Percentiles rank a stretch among this genome's conserved stretches.
Evolutionary conservation across 2,888 invertebrate species (phyloP).

Genomic region (Microplitis manilae): DNA sequence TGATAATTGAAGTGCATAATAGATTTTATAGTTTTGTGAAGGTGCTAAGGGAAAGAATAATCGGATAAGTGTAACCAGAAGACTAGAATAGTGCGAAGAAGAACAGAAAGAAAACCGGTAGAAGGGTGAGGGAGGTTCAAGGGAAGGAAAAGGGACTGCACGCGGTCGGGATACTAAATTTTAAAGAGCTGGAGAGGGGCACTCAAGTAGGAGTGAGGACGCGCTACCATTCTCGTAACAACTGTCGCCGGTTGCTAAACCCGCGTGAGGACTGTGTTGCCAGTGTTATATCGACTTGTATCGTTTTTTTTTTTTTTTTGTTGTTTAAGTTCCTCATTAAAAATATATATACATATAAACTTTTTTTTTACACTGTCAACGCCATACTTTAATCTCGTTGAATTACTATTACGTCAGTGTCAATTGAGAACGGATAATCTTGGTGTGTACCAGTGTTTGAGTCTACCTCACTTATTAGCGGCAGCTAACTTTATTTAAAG

Average conservation of each 20-base stretch:
- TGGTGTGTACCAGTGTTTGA: slow-evolving; percentile 57
- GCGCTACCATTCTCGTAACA: slow-evolving; percentile 51
- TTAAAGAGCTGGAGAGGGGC: slow-evolving; percentile 39
- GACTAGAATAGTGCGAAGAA: slow-evolving; percentile 34
- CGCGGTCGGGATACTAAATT: slow-evolving; percentile 35
- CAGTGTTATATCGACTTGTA: slow-evolving; percentile 38
- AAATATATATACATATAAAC: slow-evolving; percentile 43
- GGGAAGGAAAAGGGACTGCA: slow-evolving; percentile 51
- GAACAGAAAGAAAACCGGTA: slow-evolving; percentile 35
- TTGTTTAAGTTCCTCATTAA: slow-evolving; percentile 26
- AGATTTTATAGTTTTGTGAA: background rate
- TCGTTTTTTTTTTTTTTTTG: slow-evolving; percentile 27
- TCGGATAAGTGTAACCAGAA: slow-evolving; percentile 31
- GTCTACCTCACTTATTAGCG: slow-evolving; percentile 54
- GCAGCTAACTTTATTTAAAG: slow-evolving; percentile 44
- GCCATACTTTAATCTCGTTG: slow-evolving; percentile 16
- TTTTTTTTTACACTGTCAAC: slow-evolving; percentile 33
- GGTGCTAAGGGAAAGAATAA: slow-evolving; percentile 17
- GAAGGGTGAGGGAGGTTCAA: slow-evolving; percentile 50
- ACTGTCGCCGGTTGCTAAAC: slow-evolving; percentile 51
- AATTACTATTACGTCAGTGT: slow-evolving; percentile 26
- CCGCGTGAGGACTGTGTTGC: slow-evolving; percentile 46
- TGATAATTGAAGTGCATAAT: background rate
- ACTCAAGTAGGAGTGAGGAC: slow-evolving; percentile 43
- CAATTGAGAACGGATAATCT: slow-evolving; percentile 53